A percentile compares a stretch with the other conserved stretches of the same genome.
Evolutionary conservation across 2,797 vertebrate species (phyloP).

Genomic region (Aeoliscus strigatus): DNA sequence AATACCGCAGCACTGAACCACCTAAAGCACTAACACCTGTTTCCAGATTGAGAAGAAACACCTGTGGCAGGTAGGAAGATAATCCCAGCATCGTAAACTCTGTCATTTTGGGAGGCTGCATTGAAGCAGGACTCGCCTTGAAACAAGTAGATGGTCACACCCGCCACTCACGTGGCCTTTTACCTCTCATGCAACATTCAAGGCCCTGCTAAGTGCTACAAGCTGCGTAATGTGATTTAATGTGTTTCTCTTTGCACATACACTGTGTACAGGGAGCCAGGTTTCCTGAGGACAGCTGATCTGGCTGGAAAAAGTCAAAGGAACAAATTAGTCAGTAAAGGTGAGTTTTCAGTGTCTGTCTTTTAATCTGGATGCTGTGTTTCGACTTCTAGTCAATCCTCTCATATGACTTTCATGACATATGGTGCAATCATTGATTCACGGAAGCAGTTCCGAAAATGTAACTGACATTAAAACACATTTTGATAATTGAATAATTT

Average conservation of each 20-base stretch:
- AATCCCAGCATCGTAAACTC: not conserved
- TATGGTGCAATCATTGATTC: too few species aligned
- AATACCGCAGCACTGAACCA: conserved; percentile 8
- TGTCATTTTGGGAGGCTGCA: conserved; percentile 1
- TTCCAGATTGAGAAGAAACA: conserved; percentile 36
- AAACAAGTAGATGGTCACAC: not conserved
- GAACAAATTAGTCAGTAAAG: conserved; percentile 41
- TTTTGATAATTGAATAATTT: too few species aligned
- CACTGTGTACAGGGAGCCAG: conserved; percentile 66
- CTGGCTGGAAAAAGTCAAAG: conserved; percentile 33
- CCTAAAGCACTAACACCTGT: not conserved
- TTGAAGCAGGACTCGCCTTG: not conserved
- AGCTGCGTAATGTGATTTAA: conserved; percentile 23
- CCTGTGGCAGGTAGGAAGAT: conserved; percentile 43
- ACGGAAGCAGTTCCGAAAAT: too few species aligned
- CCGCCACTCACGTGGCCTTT: conserved; percentile 16
- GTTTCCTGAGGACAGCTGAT: conserved; percentile 37
- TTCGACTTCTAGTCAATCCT: not conserved
- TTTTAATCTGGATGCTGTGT: not conserved
- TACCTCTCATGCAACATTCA: conserved; percentile 16
- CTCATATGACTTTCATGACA: not conserved
- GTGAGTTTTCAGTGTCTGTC: conserved; percentile 63
- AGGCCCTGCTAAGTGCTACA: not conserved
- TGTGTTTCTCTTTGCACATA: conserved; percentile 31
- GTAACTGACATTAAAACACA: too few species aligned